phyloP scores from a whole-genome alignment of 2,888 invertebrate genomes.

The Rotaria magnacalcarata region DNA sequence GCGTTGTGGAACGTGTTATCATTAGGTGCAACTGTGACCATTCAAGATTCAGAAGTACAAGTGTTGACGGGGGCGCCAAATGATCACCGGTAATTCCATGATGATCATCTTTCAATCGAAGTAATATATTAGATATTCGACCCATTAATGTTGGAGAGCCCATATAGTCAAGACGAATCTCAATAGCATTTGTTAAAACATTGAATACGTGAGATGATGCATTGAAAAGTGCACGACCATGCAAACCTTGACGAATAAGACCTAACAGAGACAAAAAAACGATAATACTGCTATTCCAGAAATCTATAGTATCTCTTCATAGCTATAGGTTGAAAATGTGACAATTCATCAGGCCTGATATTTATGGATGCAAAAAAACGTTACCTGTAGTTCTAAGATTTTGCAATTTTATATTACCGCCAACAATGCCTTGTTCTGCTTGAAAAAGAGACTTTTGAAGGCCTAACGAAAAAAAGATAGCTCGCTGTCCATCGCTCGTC shows the following conservation, averaged over 20 bases:
- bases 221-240: background rate
- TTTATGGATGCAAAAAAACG: no score
- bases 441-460: slow-evolving; percentile 83
- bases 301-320: no score
- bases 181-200: background rate
- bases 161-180: slow-evolving; percentile 38
- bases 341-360: no score
- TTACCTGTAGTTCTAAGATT: slow-evolving; percentile 74
- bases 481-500: slow-evolving; percentile 27
- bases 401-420: slow-evolving; percentile 84
- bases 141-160: slow-evolving; percentile 41
- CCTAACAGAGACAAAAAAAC: background rate
- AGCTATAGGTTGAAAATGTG: no score
- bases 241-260: background rate
- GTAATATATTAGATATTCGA: slow-evolving; percentile 40
- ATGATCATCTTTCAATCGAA: slow-evolving; percentile 40
- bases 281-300: no score
- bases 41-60: slow-evolving; percentile 79
- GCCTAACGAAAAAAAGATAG: slow-evolving; percentile 62
- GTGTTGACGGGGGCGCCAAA: slow-evolving; percentile 66
- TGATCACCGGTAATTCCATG: background rate
- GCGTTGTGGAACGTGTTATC: slow-evolving; percentile 92
- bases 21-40: slow-evolving; percentile 95
- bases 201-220: slow-evolving; percentile 40
- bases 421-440: slow-evolving; percentile 93